A percentile compares a stretch with the other conserved stretches of the same genome.
Conservation (phyloP, 2,888 invertebrate species). For the Caenorhabditis auriculariae region DNA sequence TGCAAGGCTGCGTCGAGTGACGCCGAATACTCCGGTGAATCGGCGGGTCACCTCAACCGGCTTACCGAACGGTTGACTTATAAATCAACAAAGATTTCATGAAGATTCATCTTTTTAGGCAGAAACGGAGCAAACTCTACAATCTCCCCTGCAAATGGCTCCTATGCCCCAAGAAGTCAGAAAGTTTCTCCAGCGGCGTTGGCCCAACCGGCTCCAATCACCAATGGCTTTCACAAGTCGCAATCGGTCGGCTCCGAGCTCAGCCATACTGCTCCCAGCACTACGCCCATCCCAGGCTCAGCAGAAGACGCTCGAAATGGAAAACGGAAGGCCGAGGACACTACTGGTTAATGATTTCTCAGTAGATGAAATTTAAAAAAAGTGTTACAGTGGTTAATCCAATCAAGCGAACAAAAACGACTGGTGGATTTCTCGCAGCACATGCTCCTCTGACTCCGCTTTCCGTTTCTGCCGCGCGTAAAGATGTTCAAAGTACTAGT, state of each 20-base stretch:
- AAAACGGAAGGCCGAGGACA: conserved; percentile 38
- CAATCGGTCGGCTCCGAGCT: conserved; percentile 43
- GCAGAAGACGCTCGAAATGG: conserved; percentile 25
- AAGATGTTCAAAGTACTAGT: conserved; percentile 37
- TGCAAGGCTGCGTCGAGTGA: conserved; percentile 44
- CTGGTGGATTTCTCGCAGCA: conserved; percentile 20
- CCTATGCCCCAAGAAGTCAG: conserved; percentile 33
- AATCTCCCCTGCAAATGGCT: conserved; percentile 46
- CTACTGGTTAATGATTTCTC: neutral
- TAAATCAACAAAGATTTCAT: neutral
- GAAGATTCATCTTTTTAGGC: conserved; percentile 7
- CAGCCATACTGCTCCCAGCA: conserved; percentile 15
- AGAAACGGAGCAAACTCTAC: conserved; percentile 22
- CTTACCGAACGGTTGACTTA: conserved; percentile 6
- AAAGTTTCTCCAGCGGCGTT: conserved; percentile 27
- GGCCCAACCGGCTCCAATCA: no score
- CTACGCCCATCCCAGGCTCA: conserved; percentile 5
- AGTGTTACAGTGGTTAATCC: no score
- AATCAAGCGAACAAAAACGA: conserved; percentile 44
- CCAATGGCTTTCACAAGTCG: conserved; percentile 40
- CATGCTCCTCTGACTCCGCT: conserved; percentile 7
- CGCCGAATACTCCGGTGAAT: conserved; percentile 51
- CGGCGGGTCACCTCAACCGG: conserved; percentile 40
- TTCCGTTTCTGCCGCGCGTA: conserved; percentile 34
- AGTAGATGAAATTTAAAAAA: neutral